Evolutionary conservation across 2,113 vertebrate species (phyloP).

Genomic region (human (Homo sapiens)): DNA sequence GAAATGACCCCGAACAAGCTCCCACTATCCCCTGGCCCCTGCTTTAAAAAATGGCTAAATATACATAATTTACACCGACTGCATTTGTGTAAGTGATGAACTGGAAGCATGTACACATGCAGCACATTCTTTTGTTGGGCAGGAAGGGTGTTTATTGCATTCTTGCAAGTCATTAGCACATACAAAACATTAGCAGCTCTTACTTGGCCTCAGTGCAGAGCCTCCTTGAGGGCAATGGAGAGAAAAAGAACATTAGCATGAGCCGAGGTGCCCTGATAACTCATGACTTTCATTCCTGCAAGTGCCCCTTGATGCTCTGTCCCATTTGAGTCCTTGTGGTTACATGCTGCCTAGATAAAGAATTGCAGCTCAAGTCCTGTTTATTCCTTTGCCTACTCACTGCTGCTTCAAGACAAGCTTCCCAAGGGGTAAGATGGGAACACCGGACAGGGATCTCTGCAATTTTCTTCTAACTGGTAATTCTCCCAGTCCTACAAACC

Average conservation of each 20-base stretch:
- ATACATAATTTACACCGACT: neutral
- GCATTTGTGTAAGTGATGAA: neutral
- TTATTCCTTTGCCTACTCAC: neutral
- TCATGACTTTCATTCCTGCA: neutral
- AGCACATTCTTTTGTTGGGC: neutral
- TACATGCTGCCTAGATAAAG: neutral
- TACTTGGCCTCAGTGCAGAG: constrained; percentile 50
- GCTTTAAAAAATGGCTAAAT: neutral
- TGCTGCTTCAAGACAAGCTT: neutral
- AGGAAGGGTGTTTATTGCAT: neutral
- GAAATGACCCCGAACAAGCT: neutral
- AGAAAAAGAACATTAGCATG: neutral
- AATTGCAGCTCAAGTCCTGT: neutral
- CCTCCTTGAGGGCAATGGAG: constrained; percentile 1
- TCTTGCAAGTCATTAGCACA: neutral
- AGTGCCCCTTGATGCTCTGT: neutral
- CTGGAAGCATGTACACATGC: neutral
- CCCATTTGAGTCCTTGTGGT: neutral
- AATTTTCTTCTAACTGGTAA: neutral
- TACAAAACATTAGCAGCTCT: constrained; percentile 3
- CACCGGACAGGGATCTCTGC: neutral
- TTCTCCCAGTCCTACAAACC: neutral
- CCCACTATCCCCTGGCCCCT: neutral
- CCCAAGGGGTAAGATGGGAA: neutral
- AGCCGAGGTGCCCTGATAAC: neutral